phyloP scores from a whole-genome alignment of 2,888 invertebrate species.

The Lucinisca nassula region DNA sequence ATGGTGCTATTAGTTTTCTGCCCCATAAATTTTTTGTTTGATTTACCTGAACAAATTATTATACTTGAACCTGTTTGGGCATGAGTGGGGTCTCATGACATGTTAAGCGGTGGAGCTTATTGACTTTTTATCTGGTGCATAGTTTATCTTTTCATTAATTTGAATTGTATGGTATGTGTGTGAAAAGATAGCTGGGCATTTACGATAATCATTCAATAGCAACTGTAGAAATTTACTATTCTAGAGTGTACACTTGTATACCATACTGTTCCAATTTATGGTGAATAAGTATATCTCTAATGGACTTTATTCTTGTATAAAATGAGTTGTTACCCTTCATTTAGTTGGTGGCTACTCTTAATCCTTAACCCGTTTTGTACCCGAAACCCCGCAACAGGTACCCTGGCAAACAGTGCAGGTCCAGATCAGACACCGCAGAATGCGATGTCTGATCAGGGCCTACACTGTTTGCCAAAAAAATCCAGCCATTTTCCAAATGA shows the following conservation, averaged over 20 bases:
- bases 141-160: conserved; percentile 4
- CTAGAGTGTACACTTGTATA: not conserved
- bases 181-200: not conserved
- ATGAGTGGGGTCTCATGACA: not conserved
- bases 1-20: not conserved
- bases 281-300: too few species aligned
- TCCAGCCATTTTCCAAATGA: too few species aligned
- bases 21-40: not conserved
- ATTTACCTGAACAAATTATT: not conserved
- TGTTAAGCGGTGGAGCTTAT: conserved; percentile 5
- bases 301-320: too few species aligned
- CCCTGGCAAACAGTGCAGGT: too few species aligned
- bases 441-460: too few species aligned
- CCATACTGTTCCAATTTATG: too few species aligned
- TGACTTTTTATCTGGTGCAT: conserved; percentile 1
- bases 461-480: too few species aligned
- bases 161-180: not conserved
- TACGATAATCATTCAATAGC: not conserved
- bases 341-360: too few species aligned
- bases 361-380: too few species aligned
- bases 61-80: not conserved
- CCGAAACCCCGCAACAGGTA: too few species aligned
- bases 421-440: too few species aligned
- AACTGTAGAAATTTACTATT: not conserved
- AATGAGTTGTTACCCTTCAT: too few species aligned